Evolutionary conservation across 2,888 invertebrate species (phyloP).

Genomic region (Cryptocheilus praepositus): DNA sequence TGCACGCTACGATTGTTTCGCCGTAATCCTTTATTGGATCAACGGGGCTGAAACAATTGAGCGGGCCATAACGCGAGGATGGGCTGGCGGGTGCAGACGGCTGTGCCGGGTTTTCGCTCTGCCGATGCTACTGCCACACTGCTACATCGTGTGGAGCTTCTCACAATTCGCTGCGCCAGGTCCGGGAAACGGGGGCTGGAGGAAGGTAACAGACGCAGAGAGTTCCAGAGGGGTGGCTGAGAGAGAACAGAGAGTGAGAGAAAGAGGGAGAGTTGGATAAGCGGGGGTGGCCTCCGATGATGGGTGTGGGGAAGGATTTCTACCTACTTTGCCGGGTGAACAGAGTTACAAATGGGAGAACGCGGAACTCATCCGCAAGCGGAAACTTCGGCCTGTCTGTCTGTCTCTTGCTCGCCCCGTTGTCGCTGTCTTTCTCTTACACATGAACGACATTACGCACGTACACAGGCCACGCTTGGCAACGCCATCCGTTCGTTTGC

Average conservation of each 20-base stretch:
- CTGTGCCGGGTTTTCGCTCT: slow-evolving; percentile 50
- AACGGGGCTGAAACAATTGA: slow-evolving; percentile 74
- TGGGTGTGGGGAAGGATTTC: slow-evolving; percentile 58
- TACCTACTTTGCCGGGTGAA: slow-evolving; percentile 72
- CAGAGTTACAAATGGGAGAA: slow-evolving; percentile 73
- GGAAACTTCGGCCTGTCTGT: slow-evolving; percentile 50
- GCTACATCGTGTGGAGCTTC: slow-evolving; percentile 19
- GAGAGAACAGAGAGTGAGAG: slow-evolving; percentile 10
- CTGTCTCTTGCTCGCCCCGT: neutral
- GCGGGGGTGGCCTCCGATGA: slow-evolving; percentile 59
- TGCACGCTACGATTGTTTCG: slow-evolving; percentile 70
- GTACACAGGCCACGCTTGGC: too few species aligned
- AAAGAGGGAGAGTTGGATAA: slow-evolving; percentile 33
- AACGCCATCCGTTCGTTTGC: neutral
- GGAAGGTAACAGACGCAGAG: too few species aligned
- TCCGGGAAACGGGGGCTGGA: slow-evolving; percentile 2
- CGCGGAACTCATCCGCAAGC: slow-evolving; percentile 71
- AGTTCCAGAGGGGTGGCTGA: slow-evolving; percentile 2
- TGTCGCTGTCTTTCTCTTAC: neutral
- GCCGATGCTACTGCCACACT: slow-evolving; percentile 32
- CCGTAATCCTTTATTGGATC: slow-evolving; percentile 74
- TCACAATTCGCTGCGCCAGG: slow-evolving; percentile 13
- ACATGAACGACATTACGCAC: too few species aligned
- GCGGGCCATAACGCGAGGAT: slow-evolving; percentile 68
- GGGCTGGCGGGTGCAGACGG: slow-evolving; percentile 48